Evolutionary conservation across 2,797 vertebrate species (phyloP), one percentile per base, ranked within the genome.

Genomic region (Melanotaenia nigrans): DNA sequence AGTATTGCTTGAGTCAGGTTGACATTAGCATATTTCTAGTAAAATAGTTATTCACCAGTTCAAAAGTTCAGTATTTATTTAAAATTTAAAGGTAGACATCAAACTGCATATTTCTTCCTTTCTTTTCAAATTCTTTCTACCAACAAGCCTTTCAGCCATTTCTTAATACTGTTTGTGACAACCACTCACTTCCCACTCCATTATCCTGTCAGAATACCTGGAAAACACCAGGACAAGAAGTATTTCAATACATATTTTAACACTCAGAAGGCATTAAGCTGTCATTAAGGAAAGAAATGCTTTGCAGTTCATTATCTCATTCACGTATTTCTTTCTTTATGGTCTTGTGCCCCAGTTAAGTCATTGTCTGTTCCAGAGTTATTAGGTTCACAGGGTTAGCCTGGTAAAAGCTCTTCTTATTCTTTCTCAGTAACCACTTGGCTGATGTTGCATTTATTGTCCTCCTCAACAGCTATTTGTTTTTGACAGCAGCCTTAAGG

Each of bases 241-340:
- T 38, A 18, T 35, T 51, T 49, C 53, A 40, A 10, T 60, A 28
- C 56, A n/a, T 30, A 51, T 54, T 58, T 68, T 38, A 54, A 69
- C 59, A 22, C 25, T 68, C 55, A 20, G 55, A 53, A 22, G 22
- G 18, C 60, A 58, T 58, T 32, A 64, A 58, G 18, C 5, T 22
- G 47, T 58, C 36, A 16, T 30, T 40, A 38, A 35, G 36, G 47
- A 24, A 28, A 33, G 32, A 24, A 64, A 69, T 59, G 6, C 60
- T 0, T 61, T 54, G 33, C 22, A 20, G 66, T 36, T 36, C 14
- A 22, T 49, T 32, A 22, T 25, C 36, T 65, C 42, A n/a, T 25
- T 65, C 55, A 56, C 33, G 62, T 62, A 74, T 51, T 53, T 33
- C 28, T 60, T 24, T 53, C 63, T 64, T 75, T 64, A 51, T 68